Conservation (phyloP, 30 jellyfish, hydroid and myxozoan species). For the Turritopsis dohrnii region DNA sequence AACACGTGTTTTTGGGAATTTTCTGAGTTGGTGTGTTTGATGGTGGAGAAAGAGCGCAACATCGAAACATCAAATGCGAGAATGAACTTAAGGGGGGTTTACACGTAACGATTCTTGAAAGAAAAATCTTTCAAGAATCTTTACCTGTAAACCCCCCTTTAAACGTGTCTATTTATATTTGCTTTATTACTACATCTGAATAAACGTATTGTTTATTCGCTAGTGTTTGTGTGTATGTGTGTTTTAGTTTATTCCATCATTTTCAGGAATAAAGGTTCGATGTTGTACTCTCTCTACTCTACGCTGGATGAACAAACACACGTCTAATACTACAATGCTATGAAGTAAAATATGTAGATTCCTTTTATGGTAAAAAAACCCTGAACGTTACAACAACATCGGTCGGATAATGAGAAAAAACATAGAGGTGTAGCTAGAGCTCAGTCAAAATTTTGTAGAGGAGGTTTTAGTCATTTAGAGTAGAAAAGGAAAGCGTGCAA, state of each 20-base stretch:
- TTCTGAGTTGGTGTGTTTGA: neutral
- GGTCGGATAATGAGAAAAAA: neutral
- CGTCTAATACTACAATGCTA: neutral
- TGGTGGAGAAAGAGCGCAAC: slow-evolving; percentile 8
- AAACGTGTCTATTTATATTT: neutral
- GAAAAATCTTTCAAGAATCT: too few relatives aligned
- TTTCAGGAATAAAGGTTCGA: neutral
- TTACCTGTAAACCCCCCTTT: too few relatives aligned
- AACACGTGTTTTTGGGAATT: neutral
- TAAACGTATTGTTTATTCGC: neutral
- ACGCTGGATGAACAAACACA: neutral
- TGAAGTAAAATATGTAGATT: neutral
- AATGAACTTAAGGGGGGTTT: neutral
- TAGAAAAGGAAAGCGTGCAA: too few relatives aligned
- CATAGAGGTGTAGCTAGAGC: too few relatives aligned
- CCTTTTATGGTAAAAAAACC: neutral
- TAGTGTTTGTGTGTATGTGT: neutral
- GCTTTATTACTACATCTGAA: neutral
- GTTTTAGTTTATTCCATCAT: neutral
- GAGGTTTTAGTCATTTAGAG: too few relatives aligned
- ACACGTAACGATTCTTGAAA: too few relatives aligned
- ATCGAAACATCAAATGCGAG: slow-evolving; percentile 19
- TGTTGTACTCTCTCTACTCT: neutral
- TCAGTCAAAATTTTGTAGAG: too few relatives aligned
- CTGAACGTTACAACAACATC: neutral